A percentile compares a stretch with the other conserved stretches of the same genome.
Evolutionary conservation across 2,797 vertebrate species (phyloP).

Genomic region (Steatocranus sp.): DNA sequence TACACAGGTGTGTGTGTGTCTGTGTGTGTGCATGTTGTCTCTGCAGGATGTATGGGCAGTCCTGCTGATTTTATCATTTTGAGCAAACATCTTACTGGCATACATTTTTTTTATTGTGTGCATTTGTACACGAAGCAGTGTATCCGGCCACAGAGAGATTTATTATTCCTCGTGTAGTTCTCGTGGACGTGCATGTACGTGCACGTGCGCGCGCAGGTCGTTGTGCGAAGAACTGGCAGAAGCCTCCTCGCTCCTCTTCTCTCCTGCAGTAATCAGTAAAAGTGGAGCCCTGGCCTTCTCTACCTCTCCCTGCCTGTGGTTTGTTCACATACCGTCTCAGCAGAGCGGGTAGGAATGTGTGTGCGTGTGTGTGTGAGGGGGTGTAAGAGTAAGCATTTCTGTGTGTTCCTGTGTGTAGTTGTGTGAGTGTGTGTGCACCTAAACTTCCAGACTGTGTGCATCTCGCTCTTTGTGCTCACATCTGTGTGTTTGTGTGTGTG

Average conservation of each 20-base stretch:
- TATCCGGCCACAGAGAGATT: slow-evolving; percentile 17
- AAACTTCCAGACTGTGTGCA: slow-evolving; percentile 27
- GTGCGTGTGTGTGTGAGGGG: slow-evolving; percentile 23
- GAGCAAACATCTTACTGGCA: not conserved
- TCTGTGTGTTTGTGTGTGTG: not conserved
- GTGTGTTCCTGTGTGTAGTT: slow-evolving; percentile 20
- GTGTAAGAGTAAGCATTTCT: slow-evolving; percentile 8
- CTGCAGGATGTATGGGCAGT: not conserved
- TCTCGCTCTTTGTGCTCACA: not conserved
- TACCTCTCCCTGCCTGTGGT: slow-evolving; percentile 76
- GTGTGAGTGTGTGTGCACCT: not conserved
- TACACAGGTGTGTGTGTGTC: not conserved
- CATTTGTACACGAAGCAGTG: not conserved
- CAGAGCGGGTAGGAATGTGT: slow-evolving; percentile 65
- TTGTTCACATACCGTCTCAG: slow-evolving; percentile 76
- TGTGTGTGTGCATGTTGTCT: not conserved
- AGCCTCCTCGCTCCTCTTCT: slow-evolving; percentile 55
- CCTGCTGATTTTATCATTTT: slow-evolving; percentile 1
- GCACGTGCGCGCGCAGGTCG: not conserved
- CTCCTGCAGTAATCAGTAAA: slow-evolving; percentile 74
- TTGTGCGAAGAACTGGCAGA: slow-evolving; percentile 55
- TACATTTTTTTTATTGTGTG: not conserved
- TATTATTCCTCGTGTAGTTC: slow-evolving; percentile 10
- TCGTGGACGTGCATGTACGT: not conserved
- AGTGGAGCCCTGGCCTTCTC: slow-evolving; percentile 67